These are phyloP conservation scores for Cettia cetti DNA, from an alignment of 2,113 vertebrate genomes.

Conservation along the genomic window DNA sequence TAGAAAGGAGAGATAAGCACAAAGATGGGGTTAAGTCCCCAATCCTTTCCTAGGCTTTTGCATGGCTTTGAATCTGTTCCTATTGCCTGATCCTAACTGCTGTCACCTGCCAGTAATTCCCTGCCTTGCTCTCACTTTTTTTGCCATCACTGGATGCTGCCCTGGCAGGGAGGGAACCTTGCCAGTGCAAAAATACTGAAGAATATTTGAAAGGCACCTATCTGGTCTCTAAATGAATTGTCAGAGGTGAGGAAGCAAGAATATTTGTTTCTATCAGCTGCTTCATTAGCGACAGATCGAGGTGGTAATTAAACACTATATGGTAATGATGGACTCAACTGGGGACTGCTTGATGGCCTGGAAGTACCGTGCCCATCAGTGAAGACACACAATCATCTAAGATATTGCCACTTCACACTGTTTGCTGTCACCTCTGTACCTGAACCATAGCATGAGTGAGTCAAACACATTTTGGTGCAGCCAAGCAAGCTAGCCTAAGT, in stretches of 20 bases:
- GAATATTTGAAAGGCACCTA: neutral
- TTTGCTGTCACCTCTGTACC: neutral
- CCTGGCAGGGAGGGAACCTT: neutral
- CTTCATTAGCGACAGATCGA: neutral
- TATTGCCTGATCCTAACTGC: neutral
- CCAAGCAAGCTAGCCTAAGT: neutral
- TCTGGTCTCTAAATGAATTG: neutral
- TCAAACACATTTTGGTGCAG: neutral
- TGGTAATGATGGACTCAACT: neutral
- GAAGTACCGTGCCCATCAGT: neutral
- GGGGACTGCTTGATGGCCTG: neutral
- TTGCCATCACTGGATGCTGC: neutral
- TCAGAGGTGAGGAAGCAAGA: neutral
- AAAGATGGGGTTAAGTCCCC: rapidly evolving
- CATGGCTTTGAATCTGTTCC: neutral
- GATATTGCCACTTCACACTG: neutral
- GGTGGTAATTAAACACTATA: neutral
- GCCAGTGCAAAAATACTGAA: neutral
- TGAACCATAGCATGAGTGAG: neutral
- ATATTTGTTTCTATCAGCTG: neutral
- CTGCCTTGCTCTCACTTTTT: neutral
- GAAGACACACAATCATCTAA: neutral
- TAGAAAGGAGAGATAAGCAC: neutral
- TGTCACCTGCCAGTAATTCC: neutral
- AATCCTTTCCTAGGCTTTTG: neutral